phyloP scores from a whole-genome alignment of 2,888 invertebrate genomes.

The Salpingus planirostris region DNA sequence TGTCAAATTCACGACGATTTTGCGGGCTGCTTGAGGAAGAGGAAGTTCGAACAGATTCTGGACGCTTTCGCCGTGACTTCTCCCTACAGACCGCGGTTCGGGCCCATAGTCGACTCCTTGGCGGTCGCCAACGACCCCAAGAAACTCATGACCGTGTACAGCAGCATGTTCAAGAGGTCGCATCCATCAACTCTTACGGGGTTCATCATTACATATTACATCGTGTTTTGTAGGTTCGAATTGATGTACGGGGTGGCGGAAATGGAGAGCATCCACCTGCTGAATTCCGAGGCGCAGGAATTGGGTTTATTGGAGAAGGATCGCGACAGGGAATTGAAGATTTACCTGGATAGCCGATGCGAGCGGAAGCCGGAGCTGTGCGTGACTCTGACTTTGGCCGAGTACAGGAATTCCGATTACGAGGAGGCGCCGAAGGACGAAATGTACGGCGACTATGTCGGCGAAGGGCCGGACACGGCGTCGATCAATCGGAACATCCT shows the following conservation, averaged over 20 bases:
- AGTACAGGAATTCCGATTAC: constrained; percentile 42
- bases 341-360: constrained; percentile 70
- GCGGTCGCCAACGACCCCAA: constrained; percentile 76
- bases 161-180: constrained; percentile 67
- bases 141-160: constrained; percentile 64
- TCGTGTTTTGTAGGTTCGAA: constrained; percentile 67
- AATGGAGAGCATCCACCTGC: constrained; percentile 68
- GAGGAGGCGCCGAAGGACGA: constrained; percentile 21
- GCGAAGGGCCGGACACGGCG: constrained; percentile 27
- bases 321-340: constrained; percentile 64
- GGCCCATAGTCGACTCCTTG: constrained; percentile 79
- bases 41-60: constrained; percentile 58
- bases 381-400: constrained; percentile 53
- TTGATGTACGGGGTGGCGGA: constrained; percentile 80
- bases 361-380: constrained; percentile 65
- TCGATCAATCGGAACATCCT: constrained; percentile 56
- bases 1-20: constrained; percentile 52
- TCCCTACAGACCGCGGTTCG: constrained; percentile 76
- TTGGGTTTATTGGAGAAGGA: constrained; percentile 68
- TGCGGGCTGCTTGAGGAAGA: constrained; percentile 38
- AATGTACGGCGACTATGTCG: constrained; percentile 16
- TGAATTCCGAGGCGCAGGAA: constrained; percentile 61
- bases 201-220: too few relatives aligned
- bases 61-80: constrained; percentile 55
- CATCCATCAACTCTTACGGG: constrained; percentile 17